Percentiles rank a stretch among this genome's conserved stretches.
These are phyloP conservation scores for Dioctria linearis DNA, from an alignment of 2,888 invertebrate genomes.

Conservation along the genomic window DNA sequence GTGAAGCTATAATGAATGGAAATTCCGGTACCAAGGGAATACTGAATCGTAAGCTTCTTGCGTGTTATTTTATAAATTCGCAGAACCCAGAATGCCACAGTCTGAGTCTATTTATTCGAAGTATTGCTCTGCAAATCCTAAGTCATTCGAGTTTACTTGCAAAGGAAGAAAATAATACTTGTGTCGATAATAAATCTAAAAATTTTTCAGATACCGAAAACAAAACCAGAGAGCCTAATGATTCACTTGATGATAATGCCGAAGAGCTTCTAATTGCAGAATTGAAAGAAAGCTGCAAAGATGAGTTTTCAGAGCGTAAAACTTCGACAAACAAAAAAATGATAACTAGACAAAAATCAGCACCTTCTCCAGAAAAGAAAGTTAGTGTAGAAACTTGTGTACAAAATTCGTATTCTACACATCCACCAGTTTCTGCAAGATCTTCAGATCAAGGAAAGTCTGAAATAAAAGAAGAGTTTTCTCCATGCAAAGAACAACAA, in stretches of 20 bases:
- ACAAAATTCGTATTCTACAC: constrained; percentile 67
- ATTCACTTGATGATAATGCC: constrained; percentile 66
- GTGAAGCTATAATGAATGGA: constrained; percentile 77
- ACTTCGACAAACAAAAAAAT: constrained; percentile 63
- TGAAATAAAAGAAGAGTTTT: constrained; percentile 60
- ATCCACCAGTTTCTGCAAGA: constrained; percentile 66
- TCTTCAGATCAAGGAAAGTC: constrained; percentile 59
- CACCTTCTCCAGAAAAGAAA: constrained; percentile 63
- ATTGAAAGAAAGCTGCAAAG: constrained; percentile 65
- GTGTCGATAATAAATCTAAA: constrained; percentile 2
- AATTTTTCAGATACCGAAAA: constrained; percentile 61
- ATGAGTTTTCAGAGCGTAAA: constrained; percentile 64
- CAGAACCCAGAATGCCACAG: constrained; percentile 89
- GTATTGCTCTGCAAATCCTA: constrained; percentile 87
- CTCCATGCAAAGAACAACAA: constrained; percentile 34
- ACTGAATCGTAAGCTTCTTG: constrained; percentile 82
- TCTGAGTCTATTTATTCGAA: constrained; percentile 87
- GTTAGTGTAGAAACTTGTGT: constrained; percentile 32
- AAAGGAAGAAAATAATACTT: constrained; percentile 26
- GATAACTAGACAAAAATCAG: constrained; percentile 68
- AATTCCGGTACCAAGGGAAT: constrained; percentile 71
- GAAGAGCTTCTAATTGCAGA: constrained; percentile 69
- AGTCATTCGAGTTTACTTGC: constrained; percentile 74
- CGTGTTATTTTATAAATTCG: constrained; percentile 90
- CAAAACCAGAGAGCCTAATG: constrained; percentile 61